A percentile compares a stretch with the other conserved stretches of the same genome.
Conservation (phyloP, 2,113 vertebrate genomes). For the Mionectes macconnelli region DNA sequence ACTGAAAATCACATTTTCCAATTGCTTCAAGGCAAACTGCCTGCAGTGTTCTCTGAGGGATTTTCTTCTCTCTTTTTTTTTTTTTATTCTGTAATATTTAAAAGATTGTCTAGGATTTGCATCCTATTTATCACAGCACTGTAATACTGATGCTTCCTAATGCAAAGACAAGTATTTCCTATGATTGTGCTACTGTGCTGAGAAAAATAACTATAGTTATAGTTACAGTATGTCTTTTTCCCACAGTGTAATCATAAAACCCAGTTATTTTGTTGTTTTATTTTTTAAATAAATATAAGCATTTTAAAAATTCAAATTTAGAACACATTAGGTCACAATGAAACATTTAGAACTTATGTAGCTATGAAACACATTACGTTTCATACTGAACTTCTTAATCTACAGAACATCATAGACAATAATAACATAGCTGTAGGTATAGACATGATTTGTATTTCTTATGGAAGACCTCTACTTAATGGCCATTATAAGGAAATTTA, state of each 20-base stretch:
- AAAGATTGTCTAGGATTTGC: background rate
- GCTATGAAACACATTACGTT: background rate
- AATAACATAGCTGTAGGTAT: background rate
- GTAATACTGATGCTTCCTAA: background rate
- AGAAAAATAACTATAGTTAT: background rate
- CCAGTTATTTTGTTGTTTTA: background rate
- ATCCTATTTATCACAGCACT: background rate
- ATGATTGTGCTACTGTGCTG: background rate
- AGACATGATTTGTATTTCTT: background rate
- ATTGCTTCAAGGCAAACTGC: background rate
- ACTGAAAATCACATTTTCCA: background rate
- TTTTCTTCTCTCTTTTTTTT: background rate
- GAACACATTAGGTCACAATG: rapidly evolving
- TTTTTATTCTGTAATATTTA: background rate
- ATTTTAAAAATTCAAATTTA: background rate
- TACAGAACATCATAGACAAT: background rate
- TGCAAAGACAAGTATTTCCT: background rate
- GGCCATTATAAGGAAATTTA: background rate
- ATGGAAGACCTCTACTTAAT: background rate
- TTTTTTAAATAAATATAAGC: background rate
- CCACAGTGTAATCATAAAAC: background rate
- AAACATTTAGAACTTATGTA: background rate
- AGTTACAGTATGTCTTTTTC: background rate
- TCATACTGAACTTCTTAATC: background rate
- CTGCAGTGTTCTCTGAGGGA: background rate